Conservation (phyloP, 2,113 vertebrate species). For the Brienomyrus longianalis region DNA sequence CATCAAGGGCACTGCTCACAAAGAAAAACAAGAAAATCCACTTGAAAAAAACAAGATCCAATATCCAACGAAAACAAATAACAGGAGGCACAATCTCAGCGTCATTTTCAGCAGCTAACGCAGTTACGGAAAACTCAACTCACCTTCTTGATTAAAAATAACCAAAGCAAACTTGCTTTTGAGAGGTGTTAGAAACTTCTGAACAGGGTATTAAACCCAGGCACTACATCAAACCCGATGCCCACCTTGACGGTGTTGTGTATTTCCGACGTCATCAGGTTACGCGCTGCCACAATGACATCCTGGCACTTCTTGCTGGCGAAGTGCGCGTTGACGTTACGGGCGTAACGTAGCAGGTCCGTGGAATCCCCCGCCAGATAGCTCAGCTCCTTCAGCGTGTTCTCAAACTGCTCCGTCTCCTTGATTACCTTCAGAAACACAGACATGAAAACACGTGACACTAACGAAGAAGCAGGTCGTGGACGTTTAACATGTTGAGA, state of each 20-base stretch:
- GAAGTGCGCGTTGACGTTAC: conserved; percentile 85
- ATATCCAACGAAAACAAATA: not conserved
- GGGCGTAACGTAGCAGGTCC: conserved; percentile 81
- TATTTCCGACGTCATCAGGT: conserved; percentile 91
- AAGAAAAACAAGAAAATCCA: not conserved
- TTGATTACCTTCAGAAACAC: conserved; percentile 72
- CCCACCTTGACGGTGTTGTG: conserved; percentile 89
- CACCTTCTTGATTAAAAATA: not conserved
- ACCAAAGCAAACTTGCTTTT: not conserved
- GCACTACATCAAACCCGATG: too few species aligned
- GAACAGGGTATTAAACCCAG: not conserved
- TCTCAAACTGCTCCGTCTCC: conserved; percentile 84
- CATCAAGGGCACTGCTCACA: not conserved
- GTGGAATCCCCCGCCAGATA: conserved; percentile 75
- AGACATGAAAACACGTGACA: not conserved
- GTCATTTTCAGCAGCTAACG: not conserved
- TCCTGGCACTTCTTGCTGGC: conserved; percentile 95
- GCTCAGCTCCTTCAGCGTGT: conserved; percentile 72
- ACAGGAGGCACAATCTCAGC: not conserved
- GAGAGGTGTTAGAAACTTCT: not conserved
- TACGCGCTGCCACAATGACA: conserved; percentile 83
- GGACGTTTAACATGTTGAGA: not conserved
- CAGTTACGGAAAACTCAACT: not conserved
- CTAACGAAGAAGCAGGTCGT: not conserved
- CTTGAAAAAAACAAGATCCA: not conserved